Evolutionary conservation across 2,113 vertebrate species (phyloP).

Genomic region (Burhinus bistriatus): DNA sequence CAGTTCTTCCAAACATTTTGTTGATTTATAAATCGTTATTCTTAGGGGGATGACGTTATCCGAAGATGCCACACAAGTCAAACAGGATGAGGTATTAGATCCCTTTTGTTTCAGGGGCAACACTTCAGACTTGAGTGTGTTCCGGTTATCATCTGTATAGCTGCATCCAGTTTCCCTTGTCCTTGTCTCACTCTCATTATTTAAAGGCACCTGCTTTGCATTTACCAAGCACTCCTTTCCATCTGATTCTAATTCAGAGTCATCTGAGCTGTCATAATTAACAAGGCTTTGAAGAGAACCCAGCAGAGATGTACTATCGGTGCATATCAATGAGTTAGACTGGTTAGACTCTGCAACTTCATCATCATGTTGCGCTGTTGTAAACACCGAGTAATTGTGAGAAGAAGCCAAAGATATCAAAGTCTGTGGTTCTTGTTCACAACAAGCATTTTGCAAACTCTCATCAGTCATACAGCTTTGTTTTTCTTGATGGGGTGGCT

Average conservation of each 20-base stretch:
- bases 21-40: conserved; percentile 40
- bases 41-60: background rate
- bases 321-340: background rate
- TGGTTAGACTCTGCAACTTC: background rate
- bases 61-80: background rate
- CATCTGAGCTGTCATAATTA: conserved; percentile 86
- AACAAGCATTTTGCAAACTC: background rate
- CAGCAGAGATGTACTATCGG: background rate
- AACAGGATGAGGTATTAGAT: background rate
- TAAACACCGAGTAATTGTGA: background rate
- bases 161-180: background rate
- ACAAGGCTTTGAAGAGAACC: conserved; percentile 74
- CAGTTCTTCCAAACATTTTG: conserved; percentile 79
- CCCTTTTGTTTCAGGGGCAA: background rate
- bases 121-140: background rate
- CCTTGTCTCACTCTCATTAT: background rate
- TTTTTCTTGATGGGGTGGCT: background rate
- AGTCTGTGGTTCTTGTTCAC: background rate
- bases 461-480: background rate
- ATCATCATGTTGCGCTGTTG: background rate
- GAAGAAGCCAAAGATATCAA: background rate
- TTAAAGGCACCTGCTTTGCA: background rate
- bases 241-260: conserved; percentile 76
- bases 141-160: background rate
- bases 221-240: conserved; percentile 1